phyloP scores from a whole-genome alignment of 2,113 vertebrate genomes.

The Tympanuchus pallidicinctus region DNA sequence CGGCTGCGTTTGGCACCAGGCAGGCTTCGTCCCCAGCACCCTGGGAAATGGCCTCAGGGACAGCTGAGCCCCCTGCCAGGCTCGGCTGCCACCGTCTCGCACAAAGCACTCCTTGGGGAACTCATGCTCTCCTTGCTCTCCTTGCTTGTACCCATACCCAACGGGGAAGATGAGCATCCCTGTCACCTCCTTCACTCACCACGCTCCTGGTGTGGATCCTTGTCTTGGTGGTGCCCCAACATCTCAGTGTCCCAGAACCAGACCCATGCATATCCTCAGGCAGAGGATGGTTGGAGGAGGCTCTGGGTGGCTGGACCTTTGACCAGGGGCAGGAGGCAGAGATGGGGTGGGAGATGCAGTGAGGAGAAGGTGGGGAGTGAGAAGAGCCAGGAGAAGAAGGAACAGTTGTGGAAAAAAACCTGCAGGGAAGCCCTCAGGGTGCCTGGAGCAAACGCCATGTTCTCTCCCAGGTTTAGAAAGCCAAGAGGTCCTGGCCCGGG shows the following conservation, averaged over 20 bases:
- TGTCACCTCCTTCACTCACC: background rate
- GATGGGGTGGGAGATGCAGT: background rate
- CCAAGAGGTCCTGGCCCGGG: background rate
- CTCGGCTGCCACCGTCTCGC: slow-evolving; percentile 29
- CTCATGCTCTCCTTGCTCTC: background rate
- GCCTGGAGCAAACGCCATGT: background rate
- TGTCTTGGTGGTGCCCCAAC: background rate
- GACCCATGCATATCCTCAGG: background rate
- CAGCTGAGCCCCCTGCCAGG: background rate
- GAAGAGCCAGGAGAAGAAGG: background rate
- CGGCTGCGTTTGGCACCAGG: slow-evolving; percentile 24
- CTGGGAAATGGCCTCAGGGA: background rate
- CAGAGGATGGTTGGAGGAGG: background rate
- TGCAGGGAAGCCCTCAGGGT: background rate
- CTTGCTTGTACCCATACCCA: accelerated
- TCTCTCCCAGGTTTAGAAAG: background rate
- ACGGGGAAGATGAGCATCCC: background rate
- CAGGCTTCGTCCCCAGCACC: slow-evolving; percentile 8
- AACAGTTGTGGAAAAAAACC: background rate
- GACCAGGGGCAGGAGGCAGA: background rate
- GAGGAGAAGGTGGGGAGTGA: background rate
- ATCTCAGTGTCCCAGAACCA: background rate
- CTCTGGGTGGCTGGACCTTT: background rate
- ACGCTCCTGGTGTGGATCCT: background rate
- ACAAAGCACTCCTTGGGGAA: slow-evolving; percentile 5